Base-by-base conservation (phyloP, 2,888 invertebrate species). In the Petrolisthes manimaculis region DNA sequence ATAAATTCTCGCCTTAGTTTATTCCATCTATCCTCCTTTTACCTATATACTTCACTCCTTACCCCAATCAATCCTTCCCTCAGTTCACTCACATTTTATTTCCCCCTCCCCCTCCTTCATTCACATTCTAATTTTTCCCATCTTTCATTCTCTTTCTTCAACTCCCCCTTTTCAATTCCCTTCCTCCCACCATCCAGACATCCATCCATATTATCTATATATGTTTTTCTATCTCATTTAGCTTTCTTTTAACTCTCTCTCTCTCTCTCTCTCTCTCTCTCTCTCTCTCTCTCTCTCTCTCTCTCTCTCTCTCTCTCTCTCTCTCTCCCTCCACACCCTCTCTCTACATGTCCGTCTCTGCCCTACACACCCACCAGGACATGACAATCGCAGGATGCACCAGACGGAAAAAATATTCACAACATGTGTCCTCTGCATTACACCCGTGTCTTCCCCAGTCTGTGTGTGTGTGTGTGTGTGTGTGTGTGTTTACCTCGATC, bases 391-490 rank as follows among this genome's bases (percentile, higher is more conserved):
- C 71, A 71, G 71, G n/a, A 71, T n/a, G n/a, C 8, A 71, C 5
- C n/a, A 61, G 8, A 6, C n/a, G 71, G 71, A 71, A 71, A 71
- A 61, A 71, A n/a, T 12, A n/a, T 71, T n/a, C 71, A 6, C 71
- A 71, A 71, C 71, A 71, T 5, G n/a, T 71, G 71, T 71, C 71
- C 71, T 18, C 8, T 71, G 71, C n/a, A 71, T 71, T 71, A n/a
- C 71, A 5, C 71, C n/a, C n/a, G 8, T 71, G n/a, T 71, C 5
- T 71, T 12, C 5, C 61, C 61, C 8, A 14, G 8, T 14, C 61
- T 9, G 8, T 61, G 61, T 6, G 61, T 9, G 61, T 6, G 61
- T 9, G 61, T 61, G 61, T 61, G 61, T 61, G 61, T 61, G 61
- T n/a, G 71, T 8, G 71, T 71, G 71, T 8, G 71, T 71, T 12